Percentiles rank a stretch among this genome's conserved stretches.
Evolutionary conservation across 2,888 invertebrate genomes (phyloP).

Genomic region (Drosophila quinaria): DNA sequence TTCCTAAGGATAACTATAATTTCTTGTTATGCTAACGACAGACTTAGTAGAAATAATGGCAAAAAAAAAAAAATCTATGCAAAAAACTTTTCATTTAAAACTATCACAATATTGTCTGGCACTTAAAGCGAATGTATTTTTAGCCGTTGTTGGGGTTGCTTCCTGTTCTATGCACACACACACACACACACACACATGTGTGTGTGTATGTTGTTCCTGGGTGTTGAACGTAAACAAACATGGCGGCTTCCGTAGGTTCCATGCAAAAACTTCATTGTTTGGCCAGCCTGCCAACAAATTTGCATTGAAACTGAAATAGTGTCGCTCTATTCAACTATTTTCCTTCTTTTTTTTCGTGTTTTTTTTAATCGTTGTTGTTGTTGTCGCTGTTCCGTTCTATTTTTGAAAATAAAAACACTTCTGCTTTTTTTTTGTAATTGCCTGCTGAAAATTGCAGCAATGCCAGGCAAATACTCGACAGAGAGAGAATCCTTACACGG

Average conservation of each 20-base stretch:
- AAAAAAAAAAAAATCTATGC: too few species aligned
- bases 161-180: conserved; percentile 10
- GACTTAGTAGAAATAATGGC: conserved; percentile 26
- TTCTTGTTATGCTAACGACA: conserved; percentile 11
- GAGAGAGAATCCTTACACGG: conserved; percentile 30
- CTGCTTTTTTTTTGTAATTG: conserved; percentile 26
- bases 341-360: conserved; percentile 10
- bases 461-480: conserved; percentile 8
- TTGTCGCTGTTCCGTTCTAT: conserved; percentile 34
- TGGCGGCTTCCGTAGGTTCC: conserved; percentile 47
- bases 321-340: conserved; percentile 35
- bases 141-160: conserved; percentile 19
- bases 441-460: conserved; percentile 39
- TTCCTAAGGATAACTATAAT: neutral
- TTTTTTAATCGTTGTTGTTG: conserved; percentile 36
- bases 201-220: conserved; percentile 6
- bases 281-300: conserved; percentile 42
- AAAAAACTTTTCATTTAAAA: too few species aligned
- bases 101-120: conserved; percentile 35
- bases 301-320: conserved; percentile 54
- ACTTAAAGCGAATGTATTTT: conserved; percentile 18
- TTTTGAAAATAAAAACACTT: conserved; percentile 27
- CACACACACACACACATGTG: conserved; percentile 12
- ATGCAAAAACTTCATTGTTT: conserved; percentile 34
- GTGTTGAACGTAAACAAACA: conserved; percentile 52